Percentiles rank a stretch among this genome's conserved stretches.
phyloP scores from a whole-genome alignment of 1,140 invertebrate genomes.

The Rhysida immarginata region DNA sequence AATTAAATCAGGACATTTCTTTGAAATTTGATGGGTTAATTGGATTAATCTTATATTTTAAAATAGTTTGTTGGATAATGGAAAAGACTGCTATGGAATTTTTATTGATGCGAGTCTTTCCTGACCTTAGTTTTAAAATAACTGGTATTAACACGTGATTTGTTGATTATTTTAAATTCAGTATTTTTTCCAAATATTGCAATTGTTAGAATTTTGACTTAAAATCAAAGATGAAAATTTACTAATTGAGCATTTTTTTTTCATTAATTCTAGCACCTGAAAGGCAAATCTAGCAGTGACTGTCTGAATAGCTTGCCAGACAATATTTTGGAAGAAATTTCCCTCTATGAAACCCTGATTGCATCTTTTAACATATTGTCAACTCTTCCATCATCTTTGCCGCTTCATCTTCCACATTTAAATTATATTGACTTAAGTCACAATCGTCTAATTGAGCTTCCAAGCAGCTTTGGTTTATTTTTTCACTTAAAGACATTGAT shows the following conservation, averaged over 20 bases:
- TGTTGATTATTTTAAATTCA: too few species aligned
- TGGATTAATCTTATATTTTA: too few species aligned
- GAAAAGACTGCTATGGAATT: too few species aligned
- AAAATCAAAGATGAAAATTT: neutral
- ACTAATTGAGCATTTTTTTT: neutral
- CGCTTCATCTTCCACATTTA: conserved; percentile 28
- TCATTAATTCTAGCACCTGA: conserved; percentile 5
- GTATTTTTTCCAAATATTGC: neutral
- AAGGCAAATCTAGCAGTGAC: neutral
- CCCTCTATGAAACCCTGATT: conserved; percentile 4
- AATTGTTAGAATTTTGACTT: neutral
- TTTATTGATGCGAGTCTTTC: too few species aligned
- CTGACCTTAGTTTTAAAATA: too few species aligned
- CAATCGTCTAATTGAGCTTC: conserved; percentile 24
- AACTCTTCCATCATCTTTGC: conserved; percentile 26
- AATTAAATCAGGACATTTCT: too few species aligned
- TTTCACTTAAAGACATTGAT: conserved; percentile 27
- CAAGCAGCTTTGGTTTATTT: conserved; percentile 28
- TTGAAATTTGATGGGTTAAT: too few species aligned
- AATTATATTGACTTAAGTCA: conserved; percentile 27
- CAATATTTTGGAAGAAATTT: conserved; percentile 1
- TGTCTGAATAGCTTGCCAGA: neutral
- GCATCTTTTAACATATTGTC: conserved; percentile 14
- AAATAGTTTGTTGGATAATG: too few species aligned
- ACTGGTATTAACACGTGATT: too few species aligned